A percentile compares a stretch with the other conserved stretches of the same genome.
These are phyloP conservation scores for Agrypnus murinus DNA, from an alignment of 2,888 invertebrate genomes.

Conservation along the genomic window DNA sequence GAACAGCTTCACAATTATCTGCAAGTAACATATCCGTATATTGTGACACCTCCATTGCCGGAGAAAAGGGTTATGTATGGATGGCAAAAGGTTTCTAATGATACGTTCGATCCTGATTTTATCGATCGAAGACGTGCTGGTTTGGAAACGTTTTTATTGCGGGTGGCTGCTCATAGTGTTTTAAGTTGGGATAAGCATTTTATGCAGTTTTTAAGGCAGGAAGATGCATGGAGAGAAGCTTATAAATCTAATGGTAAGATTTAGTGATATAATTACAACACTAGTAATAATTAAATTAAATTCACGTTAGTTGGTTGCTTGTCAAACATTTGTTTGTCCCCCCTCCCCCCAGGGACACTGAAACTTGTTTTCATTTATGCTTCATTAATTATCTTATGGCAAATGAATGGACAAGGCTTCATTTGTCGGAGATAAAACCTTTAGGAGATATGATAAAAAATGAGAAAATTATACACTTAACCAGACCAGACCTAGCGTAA, in stretches of 20 bases:
- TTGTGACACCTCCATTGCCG: constrained; percentile 87
- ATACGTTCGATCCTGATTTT: constrained; percentile 89
- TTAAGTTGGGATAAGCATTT: constrained; percentile 85
- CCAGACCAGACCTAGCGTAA: no score
- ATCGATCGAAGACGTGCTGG: constrained; percentile 88
- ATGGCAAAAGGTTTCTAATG: constrained; percentile 85
- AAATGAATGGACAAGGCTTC: no score
- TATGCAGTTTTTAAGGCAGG: constrained; percentile 84
- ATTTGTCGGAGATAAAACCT: no score
- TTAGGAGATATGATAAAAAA: no score
- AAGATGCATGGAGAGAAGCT: constrained; percentile 86
- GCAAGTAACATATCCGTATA: constrained; percentile 85
- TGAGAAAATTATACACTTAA: no score
- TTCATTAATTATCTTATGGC: no score
- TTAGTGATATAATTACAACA: no score
- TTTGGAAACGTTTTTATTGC: constrained; percentile 85
- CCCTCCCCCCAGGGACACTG: no score
- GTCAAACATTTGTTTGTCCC: no score
- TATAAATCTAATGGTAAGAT: constrained; percentile 81
- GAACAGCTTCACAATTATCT: constrained; percentile 86
- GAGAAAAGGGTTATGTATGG: constrained; percentile 85
- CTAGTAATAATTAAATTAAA: no score
- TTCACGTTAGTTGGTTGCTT: no score
- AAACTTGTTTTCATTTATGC: no score
- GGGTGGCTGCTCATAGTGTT: constrained; percentile 84